phyloP scores from a whole-genome alignment of 2,113 vertebrate species.

The Tetrax tetrax region DNA sequence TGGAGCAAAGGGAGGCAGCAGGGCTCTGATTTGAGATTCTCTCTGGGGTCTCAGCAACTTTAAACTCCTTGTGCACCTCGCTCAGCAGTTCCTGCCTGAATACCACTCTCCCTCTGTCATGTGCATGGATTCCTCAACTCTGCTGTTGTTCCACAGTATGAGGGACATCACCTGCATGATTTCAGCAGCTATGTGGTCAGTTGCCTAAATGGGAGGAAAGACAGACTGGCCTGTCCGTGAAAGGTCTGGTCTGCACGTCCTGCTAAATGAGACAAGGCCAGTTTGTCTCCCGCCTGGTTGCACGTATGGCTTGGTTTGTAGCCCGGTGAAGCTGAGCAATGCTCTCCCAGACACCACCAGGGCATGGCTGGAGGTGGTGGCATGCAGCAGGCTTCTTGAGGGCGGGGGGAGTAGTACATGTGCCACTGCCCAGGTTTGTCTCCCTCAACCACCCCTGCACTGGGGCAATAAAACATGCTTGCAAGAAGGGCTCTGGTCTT shows the following conservation, averaged over 20 bases:
- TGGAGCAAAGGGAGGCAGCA: background rate
- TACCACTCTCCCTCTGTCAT: background rate
- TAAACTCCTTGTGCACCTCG: background rate
- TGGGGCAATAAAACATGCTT: background rate
- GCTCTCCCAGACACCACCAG: background rate
- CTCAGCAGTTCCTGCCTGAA: background rate
- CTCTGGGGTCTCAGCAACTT: background rate
- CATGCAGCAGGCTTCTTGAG: background rate
- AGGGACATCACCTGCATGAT: rapidly evolving
- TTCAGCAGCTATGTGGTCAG: background rate
- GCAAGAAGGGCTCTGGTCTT: background rate
- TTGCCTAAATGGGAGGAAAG: no score
- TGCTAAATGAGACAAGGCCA: background rate
- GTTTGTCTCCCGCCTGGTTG: background rate
- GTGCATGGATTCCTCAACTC: rapidly evolving
- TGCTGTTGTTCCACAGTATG: background rate
- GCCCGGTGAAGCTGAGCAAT: background rate
- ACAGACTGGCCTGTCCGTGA: background rate
- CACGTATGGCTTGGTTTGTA: background rate
- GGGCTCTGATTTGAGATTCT: background rate
- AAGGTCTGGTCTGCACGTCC: background rate
- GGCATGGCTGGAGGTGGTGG: background rate
- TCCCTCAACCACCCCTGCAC: background rate
- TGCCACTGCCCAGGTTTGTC: no score
- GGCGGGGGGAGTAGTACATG: rapidly evolving